Base-by-base conservation (phyloP, 2,797 vertebrate species). In the Pagetopsis macropterus region DNA sequence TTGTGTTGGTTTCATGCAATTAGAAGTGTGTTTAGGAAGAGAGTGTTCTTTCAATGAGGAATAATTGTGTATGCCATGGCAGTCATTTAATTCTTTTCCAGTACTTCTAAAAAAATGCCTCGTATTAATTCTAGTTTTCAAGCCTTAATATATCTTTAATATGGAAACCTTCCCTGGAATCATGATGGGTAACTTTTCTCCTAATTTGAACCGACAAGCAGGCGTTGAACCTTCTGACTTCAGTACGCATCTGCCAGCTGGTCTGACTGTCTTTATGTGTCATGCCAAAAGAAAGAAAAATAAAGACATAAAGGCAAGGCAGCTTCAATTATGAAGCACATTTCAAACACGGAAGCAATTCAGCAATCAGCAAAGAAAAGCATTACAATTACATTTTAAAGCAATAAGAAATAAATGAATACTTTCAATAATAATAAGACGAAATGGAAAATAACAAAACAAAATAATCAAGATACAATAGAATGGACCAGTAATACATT, bases 61-160 rank as follows among this genome's bases (percentile, higher is more conserved):
- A 71, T 49, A 49, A 60, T 44, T 31, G 19, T 7, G 16, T 16
- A 61, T 31, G 2, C 60, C 49, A 7, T 37, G 43, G 54, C 49
- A 49, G 11, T 13, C 3, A 0, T 74, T 63, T 73, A 1, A 51
- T 65, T 57, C 49, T 51, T 40, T 63, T 46, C 14, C 27, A 5
- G 17, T 61, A 11, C 49, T 56, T 19, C 23, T 56, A 3, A 27
- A 27, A 27, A 37, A 77, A 51, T 73, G 61, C 44, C 45, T 62
- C 5, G 55, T 52, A 62, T 72, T 61, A 31, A 19, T 65, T 31
- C 65, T 43, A 58, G 49, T 60, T 61, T 45, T 60, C 19, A 1
- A 51, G 56, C 50, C 46, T 70, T 16, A 65, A 58, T 45, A 45
- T 45, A 14, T 60, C n/a, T 44, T 44, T 27, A 23, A 33, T 50